Evolutionary conservation across 37 sponge, comb jelly and placozoan genomes (phyloP), one percentile per base, ranked within the genome.

Genomic region (Mnemiopsis leidyi): DNA sequence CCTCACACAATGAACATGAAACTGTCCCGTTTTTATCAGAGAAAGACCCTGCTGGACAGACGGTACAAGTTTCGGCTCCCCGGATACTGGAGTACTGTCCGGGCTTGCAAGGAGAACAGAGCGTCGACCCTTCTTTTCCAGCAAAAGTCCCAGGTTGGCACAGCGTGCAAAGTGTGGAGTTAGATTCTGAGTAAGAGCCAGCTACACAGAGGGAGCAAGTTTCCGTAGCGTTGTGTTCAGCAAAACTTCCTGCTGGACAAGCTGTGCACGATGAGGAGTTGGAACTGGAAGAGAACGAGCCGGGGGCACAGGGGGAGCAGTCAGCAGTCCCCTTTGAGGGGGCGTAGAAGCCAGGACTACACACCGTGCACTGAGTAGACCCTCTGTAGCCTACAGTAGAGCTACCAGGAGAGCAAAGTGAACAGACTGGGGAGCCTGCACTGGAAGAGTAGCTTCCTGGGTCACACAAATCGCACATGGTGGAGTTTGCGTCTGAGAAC

Each of bases 391-490:
- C 79, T 16, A 16, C 33, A 77, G 79, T 77, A 20, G 79, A 77
- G 79, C 32, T 31, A 13, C 79, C 79, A 9, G 79, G 32, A 18
- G 18, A 16, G 36, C 79, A 77, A 1, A 34, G 36, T 0, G 32
- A 5, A 18, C 79, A 77, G 32, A 13, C 79, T 32, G 79, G 9
- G 1, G 79, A 77, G 20, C 79, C 79, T 5, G 5, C 13, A 48
- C 5, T 13, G 5, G 61, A 13, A 48, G 61, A 48, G 13, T 48
- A 48, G 61, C 9, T 18, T 0, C 79, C 79, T 7, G 79, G 36
- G 9, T 26, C 79, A 77, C 79, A 77, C 35, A 77, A 36, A 20
- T 77, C 33, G 18, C 79, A 77, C 79, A 77, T 77, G 1, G 33
- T 77, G 36, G 79, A 26, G 2, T 77, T 77, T 21, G 79, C 35